A percentile compares a stretch with the other conserved stretches of the same genome.
Evolutionary conservation across 1,140 invertebrate species (phyloP).

Genomic region (Drosophila oshimai): DNA sequence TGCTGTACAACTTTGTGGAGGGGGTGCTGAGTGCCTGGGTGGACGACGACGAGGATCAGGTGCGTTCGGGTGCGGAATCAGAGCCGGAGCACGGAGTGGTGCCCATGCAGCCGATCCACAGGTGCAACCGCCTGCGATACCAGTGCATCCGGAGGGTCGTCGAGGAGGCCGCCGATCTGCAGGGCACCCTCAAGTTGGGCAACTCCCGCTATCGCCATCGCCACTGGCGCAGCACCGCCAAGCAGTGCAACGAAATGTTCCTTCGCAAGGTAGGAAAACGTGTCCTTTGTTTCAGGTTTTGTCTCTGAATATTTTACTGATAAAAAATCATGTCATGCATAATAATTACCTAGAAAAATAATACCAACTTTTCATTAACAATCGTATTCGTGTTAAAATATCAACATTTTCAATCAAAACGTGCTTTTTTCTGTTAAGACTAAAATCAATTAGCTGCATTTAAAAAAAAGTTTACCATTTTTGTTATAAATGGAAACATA

Average conservation of each 20-base stretch:
- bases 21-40: conserved; percentile 87
- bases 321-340: no score
- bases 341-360: no score
- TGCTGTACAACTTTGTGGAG: conserved; percentile 90
- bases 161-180: conserved; percentile 86
- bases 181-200: conserved; percentile 86
- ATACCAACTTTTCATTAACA: no score
- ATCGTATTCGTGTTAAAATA: no score
- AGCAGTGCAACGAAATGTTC: conserved; percentile 89
- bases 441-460: no score
- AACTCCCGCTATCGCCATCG: conserved; percentile 87
- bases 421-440: no score
- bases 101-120: conserved; percentile 85
- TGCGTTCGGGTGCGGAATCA: conserved; percentile 85
- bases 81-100: conserved; percentile 86
- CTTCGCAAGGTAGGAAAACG: conserved; percentile 86
- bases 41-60: conserved; percentile 86
- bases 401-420: no score
- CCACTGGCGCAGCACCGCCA: conserved; percentile 89
- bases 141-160: conserved; percentile 86
- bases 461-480: no score
- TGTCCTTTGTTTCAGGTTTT: no score
- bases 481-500: no score
- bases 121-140: conserved; percentile 86
- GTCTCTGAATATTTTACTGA: no score